phyloP scores from a whole-genome alignment of 1,140 invertebrate species.

The Drosophila orosa region DNA sequence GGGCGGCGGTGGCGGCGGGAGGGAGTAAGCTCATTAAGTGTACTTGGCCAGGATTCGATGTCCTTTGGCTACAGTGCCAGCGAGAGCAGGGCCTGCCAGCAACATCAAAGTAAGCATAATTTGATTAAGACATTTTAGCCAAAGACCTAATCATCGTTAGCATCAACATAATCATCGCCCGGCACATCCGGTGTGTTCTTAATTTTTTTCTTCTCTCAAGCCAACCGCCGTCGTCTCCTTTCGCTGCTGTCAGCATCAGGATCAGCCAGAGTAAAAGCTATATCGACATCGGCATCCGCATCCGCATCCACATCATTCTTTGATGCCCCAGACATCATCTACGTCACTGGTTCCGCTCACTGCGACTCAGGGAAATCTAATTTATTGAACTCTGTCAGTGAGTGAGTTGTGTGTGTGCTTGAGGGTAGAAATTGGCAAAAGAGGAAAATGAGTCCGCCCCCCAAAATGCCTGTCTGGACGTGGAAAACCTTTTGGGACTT shows the following conservation, averaged over 20 bases:
- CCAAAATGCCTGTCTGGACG: slow-evolving; percentile 16
- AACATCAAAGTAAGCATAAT: slow-evolving; percentile 83
- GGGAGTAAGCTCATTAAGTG: slow-evolving; percentile 80
- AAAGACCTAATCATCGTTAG: slow-evolving; percentile 82
- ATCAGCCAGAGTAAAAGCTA: slow-evolving; percentile 13
- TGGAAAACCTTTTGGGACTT: slow-evolving; percentile 72
- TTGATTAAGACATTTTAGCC: slow-evolving; percentile 83
- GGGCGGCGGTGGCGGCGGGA: background rate
- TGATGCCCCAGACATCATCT: slow-evolving; percentile 67
- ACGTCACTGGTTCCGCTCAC: slow-evolving; percentile 59
- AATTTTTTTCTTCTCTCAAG: slow-evolving; percentile 22
- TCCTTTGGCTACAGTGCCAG: slow-evolving; percentile 30
- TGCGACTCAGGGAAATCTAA: slow-evolving; percentile 57
- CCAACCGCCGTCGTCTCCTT: slow-evolving; percentile 5
- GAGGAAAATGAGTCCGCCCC: slow-evolving; percentile 24
- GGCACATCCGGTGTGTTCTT: slow-evolving; percentile 56
- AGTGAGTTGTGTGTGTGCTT: slow-evolving; percentile 35
- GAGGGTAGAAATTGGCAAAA: slow-evolving; percentile 16
- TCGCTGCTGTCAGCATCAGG: slow-evolving; percentile 52
- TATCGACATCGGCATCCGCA: slow-evolving; percentile 5
- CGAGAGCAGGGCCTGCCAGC: slow-evolving; percentile 38
- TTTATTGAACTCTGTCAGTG: slow-evolving; percentile 72
- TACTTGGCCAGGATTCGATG: slow-evolving; percentile 62
- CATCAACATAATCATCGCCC: slow-evolving; percentile 75
- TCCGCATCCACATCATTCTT: slow-evolving; percentile 53